Conservation (phyloP, 2,797 vertebrate species). For the Halcyon chelicuti region DNA sequence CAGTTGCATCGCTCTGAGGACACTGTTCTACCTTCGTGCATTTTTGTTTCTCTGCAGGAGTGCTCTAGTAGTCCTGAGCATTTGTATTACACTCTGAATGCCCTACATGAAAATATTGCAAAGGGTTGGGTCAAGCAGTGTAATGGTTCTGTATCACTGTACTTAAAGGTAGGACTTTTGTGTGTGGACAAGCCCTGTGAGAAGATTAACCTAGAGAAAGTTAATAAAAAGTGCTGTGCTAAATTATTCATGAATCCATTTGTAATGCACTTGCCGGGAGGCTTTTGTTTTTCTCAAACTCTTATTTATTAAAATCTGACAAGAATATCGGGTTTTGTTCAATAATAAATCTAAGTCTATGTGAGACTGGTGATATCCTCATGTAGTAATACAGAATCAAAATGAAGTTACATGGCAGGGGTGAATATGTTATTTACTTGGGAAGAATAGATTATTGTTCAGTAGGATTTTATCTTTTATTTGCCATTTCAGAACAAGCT, state of each 20-base stretch:
- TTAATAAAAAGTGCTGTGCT: constrained; percentile 54
- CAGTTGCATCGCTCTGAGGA: fast-evolving
- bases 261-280: constrained; percentile 30
- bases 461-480: constrained; percentile 44
- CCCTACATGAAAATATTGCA: not conserved
- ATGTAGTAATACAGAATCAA: constrained; percentile 38
- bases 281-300: constrained; percentile 63
- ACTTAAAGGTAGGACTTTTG: not conserved
- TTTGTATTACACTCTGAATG: not conserved
- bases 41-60: not conserved
- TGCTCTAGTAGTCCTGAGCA: not conserved
- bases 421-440: constrained; percentile 46
- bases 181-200: not conserved
- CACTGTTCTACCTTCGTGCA: fast-evolving
- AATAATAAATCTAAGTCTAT: constrained; percentile 42
- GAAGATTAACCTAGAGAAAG: constrained; percentile 46
- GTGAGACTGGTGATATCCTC: constrained; percentile 24
- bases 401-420: constrained; percentile 30
- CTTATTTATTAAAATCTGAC: constrained; percentile 71
- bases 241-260: constrained; percentile 58
- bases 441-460: constrained; percentile 43
- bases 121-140: not conserved
- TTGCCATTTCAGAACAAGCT: not conserved
- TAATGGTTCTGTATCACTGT: not conserved
- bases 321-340: constrained; percentile 47